These are phyloP conservation scores for Bombus cullumanus DNA, from an alignment of 1,140 invertebrate species.

Conservation along the genomic window DNA sequence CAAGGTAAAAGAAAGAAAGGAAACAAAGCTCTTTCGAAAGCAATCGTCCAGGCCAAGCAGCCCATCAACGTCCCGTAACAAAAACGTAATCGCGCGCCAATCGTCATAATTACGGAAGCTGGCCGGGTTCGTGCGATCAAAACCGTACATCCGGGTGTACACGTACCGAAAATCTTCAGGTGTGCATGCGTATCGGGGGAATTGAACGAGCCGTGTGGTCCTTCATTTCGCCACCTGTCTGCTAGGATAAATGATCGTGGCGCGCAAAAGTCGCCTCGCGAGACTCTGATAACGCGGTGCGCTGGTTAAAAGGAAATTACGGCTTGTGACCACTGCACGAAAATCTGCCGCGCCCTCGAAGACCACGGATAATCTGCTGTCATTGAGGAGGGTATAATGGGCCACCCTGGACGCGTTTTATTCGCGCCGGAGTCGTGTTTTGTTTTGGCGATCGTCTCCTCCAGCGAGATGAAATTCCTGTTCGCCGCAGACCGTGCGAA, in stretches of 20 bases:
- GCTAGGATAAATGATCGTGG: slow-evolving; percentile 56
- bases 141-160: slow-evolving; percentile 4
- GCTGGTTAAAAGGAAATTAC: slow-evolving; percentile 69
- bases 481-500: slow-evolving; percentile 59
- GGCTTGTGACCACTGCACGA: slow-evolving; percentile 49
- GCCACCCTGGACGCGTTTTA: slow-evolving; percentile 65
- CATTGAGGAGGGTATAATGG: slow-evolving; percentile 68
- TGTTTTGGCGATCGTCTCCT: slow-evolving; percentile 15
- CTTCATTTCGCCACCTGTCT: slow-evolving; percentile 64
- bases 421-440: not conserved
- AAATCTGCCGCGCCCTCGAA: slow-evolving; percentile 36
- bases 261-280: slow-evolving; percentile 13
- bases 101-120: slow-evolving; percentile 31
- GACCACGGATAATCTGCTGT: slow-evolving; percentile 67
- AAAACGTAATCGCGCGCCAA: slow-evolving; percentile 24
- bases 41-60: not conserved
- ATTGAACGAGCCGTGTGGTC: slow-evolving; percentile 57
- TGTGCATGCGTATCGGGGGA: not conserved
- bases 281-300: slow-evolving; percentile 50
- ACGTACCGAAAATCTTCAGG: not conserved
- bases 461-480: slow-evolving; percentile 74
- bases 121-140: not conserved
- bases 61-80: not conserved
- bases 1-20: not conserved
- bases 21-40: not conserved